Evolutionary conservation across 2,888 invertebrate species (phyloP).

Genomic region (Trissolcus japonicus): DNA sequence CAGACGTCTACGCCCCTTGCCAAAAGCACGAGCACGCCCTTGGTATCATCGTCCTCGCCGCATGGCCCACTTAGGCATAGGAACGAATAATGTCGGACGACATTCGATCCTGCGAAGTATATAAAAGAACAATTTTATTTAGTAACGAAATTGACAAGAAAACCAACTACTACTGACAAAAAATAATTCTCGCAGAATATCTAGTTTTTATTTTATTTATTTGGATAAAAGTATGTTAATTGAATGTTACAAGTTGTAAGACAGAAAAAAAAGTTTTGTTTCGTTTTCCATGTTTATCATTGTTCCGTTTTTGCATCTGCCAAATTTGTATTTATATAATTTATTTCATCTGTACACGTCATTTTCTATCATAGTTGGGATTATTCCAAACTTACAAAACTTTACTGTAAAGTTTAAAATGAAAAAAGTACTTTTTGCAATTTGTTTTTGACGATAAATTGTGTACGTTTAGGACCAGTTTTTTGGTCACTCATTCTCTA

Average conservation of each 20-base stretch:
- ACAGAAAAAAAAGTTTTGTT: conserved; percentile 16
- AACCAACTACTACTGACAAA: not conserved
- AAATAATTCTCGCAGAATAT: conserved; percentile 11
- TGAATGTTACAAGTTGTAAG: conserved; percentile 19
- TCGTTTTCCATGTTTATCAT: conserved; percentile 30
- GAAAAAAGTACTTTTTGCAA: no score
- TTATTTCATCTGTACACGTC: not conserved
- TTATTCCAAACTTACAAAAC: not conserved
- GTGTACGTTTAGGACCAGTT: no score
- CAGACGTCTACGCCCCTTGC: conserved; percentile 64
- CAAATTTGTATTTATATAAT: conserved; percentile 1
- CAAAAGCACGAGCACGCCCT: conserved; percentile 65
- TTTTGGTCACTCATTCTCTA: not conserved
- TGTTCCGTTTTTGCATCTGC: conserved; percentile 25
- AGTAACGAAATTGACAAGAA: not conserved
- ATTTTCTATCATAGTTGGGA: not conserved
- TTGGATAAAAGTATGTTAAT: conserved; percentile 11
- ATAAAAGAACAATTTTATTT: not conserved
- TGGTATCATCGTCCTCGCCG: conserved; percentile 72
- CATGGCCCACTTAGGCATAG: conserved; percentile 76
- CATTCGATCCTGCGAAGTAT: not conserved
- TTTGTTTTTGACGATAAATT: no score
- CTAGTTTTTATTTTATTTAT: conserved; percentile 35
- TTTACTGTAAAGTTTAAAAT: no score
- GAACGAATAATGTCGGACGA: conserved; percentile 67